A percentile compares a stretch with the other conserved stretches of the same genome.
These are phyloP conservation scores for Sorex fumeus DNA, from an alignment of 2,113 vertebrate genomes.

Conservation along the genomic window DNA sequence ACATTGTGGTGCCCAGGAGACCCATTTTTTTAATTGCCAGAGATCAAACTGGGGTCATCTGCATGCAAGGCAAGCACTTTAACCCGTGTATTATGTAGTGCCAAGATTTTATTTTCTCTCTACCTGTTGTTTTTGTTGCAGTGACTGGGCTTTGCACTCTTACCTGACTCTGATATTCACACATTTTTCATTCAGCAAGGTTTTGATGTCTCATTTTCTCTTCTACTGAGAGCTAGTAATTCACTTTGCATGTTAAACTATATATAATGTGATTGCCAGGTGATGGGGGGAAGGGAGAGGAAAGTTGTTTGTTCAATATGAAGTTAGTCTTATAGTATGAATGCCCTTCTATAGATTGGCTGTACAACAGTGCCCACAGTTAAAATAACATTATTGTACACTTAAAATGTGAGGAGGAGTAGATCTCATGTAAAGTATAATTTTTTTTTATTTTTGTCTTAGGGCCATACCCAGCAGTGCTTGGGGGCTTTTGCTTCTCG, in stretches of 20 bases:
- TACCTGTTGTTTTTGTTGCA: too few relatives aligned
- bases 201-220: constrained; percentile 25
- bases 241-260: constrained; percentile 36
- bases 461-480: too few relatives aligned
- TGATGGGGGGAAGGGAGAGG: neutral
- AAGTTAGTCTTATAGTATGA: neutral
- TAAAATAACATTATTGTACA: neutral
- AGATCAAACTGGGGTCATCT: too few relatives aligned
- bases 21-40: too few relatives aligned
- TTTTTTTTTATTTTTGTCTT: neutral
- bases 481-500: too few relatives aligned
- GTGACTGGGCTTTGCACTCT: too few relatives aligned
- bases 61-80: too few relatives aligned
- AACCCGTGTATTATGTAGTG: too few relatives aligned
- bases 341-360: neutral
- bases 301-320: neutral
- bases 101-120: too few relatives aligned
- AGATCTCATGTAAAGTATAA: neutral
- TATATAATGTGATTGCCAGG: neutral
- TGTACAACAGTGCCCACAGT: neutral
- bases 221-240: neutral
- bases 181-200: neutral
- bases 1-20: too few relatives aligned
- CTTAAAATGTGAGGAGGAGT: neutral
- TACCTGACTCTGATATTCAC: too few relatives aligned